Conservation (phyloP, 2,113 vertebrate genomes). For the Oenanthe oenanthe region DNA sequence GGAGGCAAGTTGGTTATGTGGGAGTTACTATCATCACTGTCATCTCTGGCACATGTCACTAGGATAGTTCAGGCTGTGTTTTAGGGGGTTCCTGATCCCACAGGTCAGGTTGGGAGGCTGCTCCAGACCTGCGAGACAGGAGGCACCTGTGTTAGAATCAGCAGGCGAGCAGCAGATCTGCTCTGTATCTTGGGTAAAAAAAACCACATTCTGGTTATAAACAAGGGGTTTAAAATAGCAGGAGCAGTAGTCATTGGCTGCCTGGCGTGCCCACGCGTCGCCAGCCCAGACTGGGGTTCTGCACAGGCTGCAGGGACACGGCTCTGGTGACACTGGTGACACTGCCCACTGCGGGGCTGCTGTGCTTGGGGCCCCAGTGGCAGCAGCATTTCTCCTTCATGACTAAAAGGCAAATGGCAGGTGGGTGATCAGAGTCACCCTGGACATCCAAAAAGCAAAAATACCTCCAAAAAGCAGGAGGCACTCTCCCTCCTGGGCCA, state of each 20-base stretch:
- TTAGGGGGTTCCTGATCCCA: not conserved
- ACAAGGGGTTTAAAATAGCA: conserved; percentile 23
- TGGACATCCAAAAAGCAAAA: not conserved
- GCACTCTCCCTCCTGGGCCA: not conserved
- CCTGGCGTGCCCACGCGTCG: not conserved
- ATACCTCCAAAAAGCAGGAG: fast-evolving
- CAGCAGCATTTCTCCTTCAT: not conserved
- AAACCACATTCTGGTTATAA: not conserved
- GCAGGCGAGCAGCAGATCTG: not conserved
- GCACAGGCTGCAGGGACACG: not conserved
- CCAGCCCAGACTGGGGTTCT: not conserved
- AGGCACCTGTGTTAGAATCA: not conserved
- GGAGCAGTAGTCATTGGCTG: not conserved
- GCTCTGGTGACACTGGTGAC: not conserved
- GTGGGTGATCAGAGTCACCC: not conserved
- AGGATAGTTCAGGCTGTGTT: not conserved
- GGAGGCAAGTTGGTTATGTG: conserved; percentile 7
- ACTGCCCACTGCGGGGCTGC: not conserved
- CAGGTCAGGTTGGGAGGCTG: not conserved
- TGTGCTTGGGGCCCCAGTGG: fast-evolving
- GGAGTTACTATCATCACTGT: not conserved
- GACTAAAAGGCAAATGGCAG: not conserved
- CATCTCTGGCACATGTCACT: not conserved
- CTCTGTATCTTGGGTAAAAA: not conserved
- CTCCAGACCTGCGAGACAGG: not conserved